Evolutionary conservation across 2,797 vertebrate species (phyloP).

Genomic region (Coilia nasus): DNA sequence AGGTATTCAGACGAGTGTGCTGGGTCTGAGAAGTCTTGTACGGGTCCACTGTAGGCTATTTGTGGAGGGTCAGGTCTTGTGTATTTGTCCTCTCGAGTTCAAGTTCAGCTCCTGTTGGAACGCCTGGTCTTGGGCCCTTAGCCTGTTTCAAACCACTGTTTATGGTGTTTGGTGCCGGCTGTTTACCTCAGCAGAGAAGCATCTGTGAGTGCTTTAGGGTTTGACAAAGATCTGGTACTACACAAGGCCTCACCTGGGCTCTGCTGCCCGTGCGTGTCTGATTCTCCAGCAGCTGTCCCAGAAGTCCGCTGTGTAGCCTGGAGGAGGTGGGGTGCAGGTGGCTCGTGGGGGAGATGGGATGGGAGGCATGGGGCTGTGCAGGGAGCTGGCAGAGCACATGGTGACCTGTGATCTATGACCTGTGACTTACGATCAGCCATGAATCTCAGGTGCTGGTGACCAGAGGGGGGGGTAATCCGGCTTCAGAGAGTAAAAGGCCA

Average conservation of each 20-base stretch:
- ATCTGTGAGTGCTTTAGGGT: background rate
- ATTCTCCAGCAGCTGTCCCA: background rate
- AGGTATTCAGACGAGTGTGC: background rate
- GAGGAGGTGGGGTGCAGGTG: background rate
- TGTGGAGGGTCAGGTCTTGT: background rate
- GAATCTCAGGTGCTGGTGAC: too few relatives aligned
- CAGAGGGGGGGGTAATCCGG: too few relatives aligned
- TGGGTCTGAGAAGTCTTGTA: too few relatives aligned
- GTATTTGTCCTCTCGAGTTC: background rate
- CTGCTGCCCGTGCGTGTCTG: background rate
- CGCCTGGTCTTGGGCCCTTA: background rate
- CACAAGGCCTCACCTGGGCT: background rate
- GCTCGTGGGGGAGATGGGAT: background rate
- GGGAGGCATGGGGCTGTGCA: too few relatives aligned
- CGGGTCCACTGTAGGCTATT: background rate
- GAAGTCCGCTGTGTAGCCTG: background rate
- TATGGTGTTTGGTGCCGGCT: background rate
- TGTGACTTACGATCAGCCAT: too few relatives aligned
- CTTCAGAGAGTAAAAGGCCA: too few relatives aligned
- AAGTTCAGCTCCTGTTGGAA: background rate
- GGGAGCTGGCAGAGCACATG: too few relatives aligned
- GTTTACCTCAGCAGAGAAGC: too few relatives aligned
- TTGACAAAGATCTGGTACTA: background rate
- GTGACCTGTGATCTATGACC: too few relatives aligned
- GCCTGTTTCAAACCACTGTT: background rate